Evolutionary conservation across 2,888 invertebrate species (phyloP).

Genomic region (Drosophila diplacantha): DNA sequence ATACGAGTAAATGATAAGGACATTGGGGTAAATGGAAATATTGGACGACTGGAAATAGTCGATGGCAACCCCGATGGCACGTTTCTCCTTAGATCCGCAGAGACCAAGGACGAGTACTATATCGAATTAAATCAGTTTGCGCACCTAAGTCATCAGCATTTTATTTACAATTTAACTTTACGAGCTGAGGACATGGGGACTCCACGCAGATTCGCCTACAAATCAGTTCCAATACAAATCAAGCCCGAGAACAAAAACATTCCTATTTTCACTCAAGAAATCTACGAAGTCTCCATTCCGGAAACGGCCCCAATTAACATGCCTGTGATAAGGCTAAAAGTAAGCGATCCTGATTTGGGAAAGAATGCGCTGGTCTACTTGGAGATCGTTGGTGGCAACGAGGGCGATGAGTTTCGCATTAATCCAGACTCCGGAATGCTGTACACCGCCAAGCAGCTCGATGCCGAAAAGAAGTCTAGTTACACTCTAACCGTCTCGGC

Average conservation of each 20-base stretch:
- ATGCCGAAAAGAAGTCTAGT: conserved; percentile 89
- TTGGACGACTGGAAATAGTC: conserved; percentile 88
- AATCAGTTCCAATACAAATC: conserved; percentile 88
- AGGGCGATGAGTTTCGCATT: conserved; percentile 90
- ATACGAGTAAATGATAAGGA: conserved; percentile 91
- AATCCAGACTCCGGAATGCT: conserved; percentile 93
- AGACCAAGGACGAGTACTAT: conserved; percentile 85
- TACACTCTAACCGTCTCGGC: conserved; percentile 94
- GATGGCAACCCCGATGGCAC: conserved; percentile 94
- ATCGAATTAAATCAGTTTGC: conserved; percentile 82
- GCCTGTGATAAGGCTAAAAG: conserved; percentile 91
- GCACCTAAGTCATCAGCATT: conserved; percentile 82
- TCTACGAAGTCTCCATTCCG: conserved; percentile 91
- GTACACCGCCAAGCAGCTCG: conserved; percentile 88
- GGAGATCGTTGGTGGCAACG: conserved; percentile 94
- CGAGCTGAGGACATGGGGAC: conserved; percentile 90
- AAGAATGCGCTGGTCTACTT: conserved; percentile 90
- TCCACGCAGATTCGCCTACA: conserved; percentile 87
- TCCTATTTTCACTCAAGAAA: conserved; percentile 90
- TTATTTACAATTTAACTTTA: conserved; percentile 89
- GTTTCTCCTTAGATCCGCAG: conserved; percentile 85
- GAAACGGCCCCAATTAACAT: conserved; percentile 94
- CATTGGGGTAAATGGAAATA: conserved; percentile 89
- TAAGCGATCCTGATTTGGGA: conserved; percentile 90
- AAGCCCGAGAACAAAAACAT: conserved; percentile 90